Evolutionary conservation across 2,888 invertebrate genomes (phyloP).

Genomic region (Reticulitermes lucifugus): DNA sequence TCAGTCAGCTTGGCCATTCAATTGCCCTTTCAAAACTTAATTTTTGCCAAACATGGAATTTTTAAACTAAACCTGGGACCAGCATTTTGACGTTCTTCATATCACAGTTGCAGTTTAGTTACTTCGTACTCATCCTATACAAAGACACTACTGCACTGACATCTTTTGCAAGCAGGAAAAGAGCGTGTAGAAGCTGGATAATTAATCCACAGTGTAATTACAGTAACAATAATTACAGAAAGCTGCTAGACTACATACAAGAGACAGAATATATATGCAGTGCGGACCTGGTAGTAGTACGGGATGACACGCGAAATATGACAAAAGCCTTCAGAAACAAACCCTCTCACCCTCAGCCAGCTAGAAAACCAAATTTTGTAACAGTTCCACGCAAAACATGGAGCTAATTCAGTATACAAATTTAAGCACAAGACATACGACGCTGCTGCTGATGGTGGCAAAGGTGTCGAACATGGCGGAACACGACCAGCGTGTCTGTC

Average conservation of each 20-base stretch:
- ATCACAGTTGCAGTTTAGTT: not conserved
- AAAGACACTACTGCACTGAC: conserved; percentile 30
- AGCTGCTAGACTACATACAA: conserved; percentile 27
- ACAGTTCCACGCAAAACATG: not conserved
- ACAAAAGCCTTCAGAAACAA: conserved; percentile 43
- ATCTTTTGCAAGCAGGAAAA: conserved; percentile 41
- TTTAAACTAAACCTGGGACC: too few species aligned
- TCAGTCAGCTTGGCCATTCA: too few species aligned
- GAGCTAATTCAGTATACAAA: conserved; percentile 6
- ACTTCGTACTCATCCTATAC: conserved; percentile 19
- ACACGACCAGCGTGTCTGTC: too few species aligned
- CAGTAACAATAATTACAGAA: conserved; percentile 43
- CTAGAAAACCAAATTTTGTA: conserved; percentile 37
- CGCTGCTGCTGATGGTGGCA: too few species aligned
- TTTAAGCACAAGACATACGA: too few species aligned
- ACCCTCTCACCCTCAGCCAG: conserved; percentile 20
- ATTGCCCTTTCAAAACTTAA: too few species aligned
- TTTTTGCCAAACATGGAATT: too few species aligned
- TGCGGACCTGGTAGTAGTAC: not conserved
- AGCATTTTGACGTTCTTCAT: too few species aligned
- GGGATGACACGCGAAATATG: conserved; percentile 43
- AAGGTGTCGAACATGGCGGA: too few species aligned
- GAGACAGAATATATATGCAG: conserved; percentile 1
- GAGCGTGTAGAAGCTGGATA: conserved; percentile 42
- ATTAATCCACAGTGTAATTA: conserved; percentile 43